These are phyloP conservation scores for Pipra filicauda DNA, from an alignment of 2,113 vertebrate species.

Conservation along the genomic window DNA sequence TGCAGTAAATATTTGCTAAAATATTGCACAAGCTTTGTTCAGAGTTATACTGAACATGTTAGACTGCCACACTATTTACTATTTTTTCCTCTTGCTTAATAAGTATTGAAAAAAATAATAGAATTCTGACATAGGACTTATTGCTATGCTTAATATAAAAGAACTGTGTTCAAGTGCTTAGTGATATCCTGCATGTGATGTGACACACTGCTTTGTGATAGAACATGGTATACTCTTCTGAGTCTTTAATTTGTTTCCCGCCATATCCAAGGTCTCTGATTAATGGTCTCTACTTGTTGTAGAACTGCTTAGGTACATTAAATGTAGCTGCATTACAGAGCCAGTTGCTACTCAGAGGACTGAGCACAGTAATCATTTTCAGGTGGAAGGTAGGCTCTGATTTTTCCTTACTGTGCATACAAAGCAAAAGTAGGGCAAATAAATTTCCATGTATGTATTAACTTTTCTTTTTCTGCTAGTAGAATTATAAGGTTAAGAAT, in stretches of 20 bases:
- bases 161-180: neutral
- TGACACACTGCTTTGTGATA: neutral
- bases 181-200: neutral
- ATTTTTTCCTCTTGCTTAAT: neutral
- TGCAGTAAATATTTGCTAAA: neutral
- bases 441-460: neutral
- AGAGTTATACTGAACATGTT: neutral
- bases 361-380: neutral
- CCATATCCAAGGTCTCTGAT: neutral
- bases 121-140: neutral
- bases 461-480: neutral
- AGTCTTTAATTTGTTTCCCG: neutral
- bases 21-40: neutral
- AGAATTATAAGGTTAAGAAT: neutral
- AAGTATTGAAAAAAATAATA: neutral
- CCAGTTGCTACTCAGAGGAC: neutral
- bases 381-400: neutral
- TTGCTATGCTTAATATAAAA: neutral
- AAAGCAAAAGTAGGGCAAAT: neutral
- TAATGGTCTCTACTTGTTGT: neutral
- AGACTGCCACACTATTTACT: neutral
- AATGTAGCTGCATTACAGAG: neutral
- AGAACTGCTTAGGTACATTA: neutral
- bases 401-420: neutral
- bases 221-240: neutral